Evolutionary conservation across 2,113 vertebrate genomes (phyloP), one percentile per base, ranked within the genome.

Genomic region (Ahaetulla prasina): DNA sequence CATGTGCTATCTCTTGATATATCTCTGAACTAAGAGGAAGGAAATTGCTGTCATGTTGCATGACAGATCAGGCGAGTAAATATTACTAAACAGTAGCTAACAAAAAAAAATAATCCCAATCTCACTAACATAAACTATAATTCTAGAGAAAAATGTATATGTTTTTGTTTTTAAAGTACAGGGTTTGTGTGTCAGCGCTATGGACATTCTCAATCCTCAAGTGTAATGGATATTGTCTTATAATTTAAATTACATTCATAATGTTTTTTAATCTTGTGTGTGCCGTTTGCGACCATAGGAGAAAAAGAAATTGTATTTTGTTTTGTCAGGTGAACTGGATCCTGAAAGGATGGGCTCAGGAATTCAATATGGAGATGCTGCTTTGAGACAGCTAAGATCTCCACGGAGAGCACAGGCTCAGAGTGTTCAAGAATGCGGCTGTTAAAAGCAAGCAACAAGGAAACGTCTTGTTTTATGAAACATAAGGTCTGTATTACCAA

Each of bases 301-400:
- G 39, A 80, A 43, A 43, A 88, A 35, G 8, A 87, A n/a, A 54
- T 39, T 49, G 18, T 22, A 89, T 94, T 94, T 92, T 39, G 96
- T 95, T 96, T 94, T 89, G 91, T 74, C 90, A 98, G 98, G 98
- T 96, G 98, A 98, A 92, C 16, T 98, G 96, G 98, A 98, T 97
- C 98, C 98, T 0, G 98, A 98, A 93, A 97, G 98, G 92, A 98
- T 98, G 98, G 98, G 98, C 93, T 98, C 98, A 25, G 98, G 98
- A 68, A 97, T 98, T 95, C 98, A 98, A 74, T 98, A 98, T 14
- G 98, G 98, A 95, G 98, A 98, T 1, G 98, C 97, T n/a, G 98
- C 98, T 88, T 94, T 98, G 95, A 96, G 98, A 94, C 98, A 98
- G 94, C 93, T 98, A 86, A 96, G 98, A 94, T 98, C 98, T 20